These are phyloP conservation scores for Diadumene lineata DNA, from an alignment of 92 coral and sea anemone genomes.

Conservation along the genomic window DNA sequence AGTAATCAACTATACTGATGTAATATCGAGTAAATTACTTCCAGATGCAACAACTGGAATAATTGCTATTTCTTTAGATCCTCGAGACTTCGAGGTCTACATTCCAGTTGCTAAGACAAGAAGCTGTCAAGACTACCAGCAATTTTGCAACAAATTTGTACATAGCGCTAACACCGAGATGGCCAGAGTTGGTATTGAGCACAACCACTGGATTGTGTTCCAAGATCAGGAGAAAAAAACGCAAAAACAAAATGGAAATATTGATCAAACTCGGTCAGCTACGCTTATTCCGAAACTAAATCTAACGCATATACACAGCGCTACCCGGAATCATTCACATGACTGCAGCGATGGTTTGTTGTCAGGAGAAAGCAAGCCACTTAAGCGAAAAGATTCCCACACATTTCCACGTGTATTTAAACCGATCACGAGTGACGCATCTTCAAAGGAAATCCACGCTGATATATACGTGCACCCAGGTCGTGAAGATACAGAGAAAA, in stretches of 20 bases:
- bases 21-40: background rate
- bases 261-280: background rate
- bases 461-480: too few species aligned
- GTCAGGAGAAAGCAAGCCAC: background rate
- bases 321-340: too few species aligned
- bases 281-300: background rate
- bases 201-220: conserved; percentile 15
- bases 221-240: conserved; percentile 4
- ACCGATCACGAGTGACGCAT: background rate
- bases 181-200: conserved; percentile 16
- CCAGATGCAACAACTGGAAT: background rate
- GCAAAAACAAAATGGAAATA: background rate
- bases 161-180: conserved; percentile 2
- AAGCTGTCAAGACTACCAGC: background rate
- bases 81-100: background rate
- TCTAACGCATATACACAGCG: background rate
- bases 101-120: conserved; percentile 6
- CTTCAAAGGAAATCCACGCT: background rate
- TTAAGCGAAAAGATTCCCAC: background rate
- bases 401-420: conserved; percentile 5
- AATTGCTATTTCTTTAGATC: conserved; percentile 1
- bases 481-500: too few species aligned
- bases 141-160: conserved; percentile 2
- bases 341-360: too few species aligned
- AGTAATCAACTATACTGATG: conserved; percentile 9